phyloP scores from a whole-genome alignment of 2,888 invertebrate species.

The Didymodactylos carnosus region DNA sequence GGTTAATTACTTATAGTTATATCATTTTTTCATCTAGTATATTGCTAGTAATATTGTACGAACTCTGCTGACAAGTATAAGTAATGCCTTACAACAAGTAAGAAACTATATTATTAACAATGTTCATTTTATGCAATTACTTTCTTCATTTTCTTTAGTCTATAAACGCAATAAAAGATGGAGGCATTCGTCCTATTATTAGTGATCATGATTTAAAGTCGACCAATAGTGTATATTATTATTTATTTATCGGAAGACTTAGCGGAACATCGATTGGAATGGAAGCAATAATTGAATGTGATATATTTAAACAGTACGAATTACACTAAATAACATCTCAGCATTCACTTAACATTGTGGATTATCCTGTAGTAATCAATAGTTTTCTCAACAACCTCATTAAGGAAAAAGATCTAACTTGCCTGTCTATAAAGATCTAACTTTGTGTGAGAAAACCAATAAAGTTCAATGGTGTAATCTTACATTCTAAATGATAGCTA shows the following conservation, averaged over 20 bases:
- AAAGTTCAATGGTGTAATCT: too few relatives aligned
- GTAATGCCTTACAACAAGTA: neutral
- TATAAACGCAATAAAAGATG: neutral
- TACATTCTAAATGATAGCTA: too few relatives aligned
- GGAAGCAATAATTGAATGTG: neutral
- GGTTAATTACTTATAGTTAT: too few relatives aligned
- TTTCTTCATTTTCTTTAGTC: neutral
- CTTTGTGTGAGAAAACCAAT: too few relatives aligned
- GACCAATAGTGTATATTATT: neutral
- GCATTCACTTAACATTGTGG: too few relatives aligned
- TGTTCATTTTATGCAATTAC: neutral
- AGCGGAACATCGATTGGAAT: neutral
- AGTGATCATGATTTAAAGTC: neutral
- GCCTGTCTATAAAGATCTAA: too few relatives aligned
- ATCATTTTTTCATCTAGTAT: neutral
- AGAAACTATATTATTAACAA: neutral
- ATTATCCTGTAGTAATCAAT: too few relatives aligned
- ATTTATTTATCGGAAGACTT: neutral
- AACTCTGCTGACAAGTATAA: neutral
- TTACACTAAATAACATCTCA: too few relatives aligned
- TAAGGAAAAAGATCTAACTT: too few relatives aligned
- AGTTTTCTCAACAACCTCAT: too few relatives aligned
- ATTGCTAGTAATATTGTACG: neutral
- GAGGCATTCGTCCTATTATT: neutral
- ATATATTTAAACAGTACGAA: neutral